Evolutionary conservation across 2,888 invertebrate genomes (phyloP).

Genomic region (Leptopilina drosophilae): DNA sequence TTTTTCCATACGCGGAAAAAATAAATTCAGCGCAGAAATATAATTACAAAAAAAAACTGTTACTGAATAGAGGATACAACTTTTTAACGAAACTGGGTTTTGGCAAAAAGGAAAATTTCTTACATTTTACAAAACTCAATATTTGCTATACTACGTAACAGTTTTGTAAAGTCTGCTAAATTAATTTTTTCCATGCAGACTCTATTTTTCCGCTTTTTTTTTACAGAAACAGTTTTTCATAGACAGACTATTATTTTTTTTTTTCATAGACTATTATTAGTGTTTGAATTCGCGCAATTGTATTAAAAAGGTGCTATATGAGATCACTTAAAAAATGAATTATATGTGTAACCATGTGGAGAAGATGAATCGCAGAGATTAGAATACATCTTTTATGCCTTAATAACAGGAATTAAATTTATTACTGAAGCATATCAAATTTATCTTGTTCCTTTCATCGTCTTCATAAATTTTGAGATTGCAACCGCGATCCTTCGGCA

Average conservation of each 20-base stretch:
- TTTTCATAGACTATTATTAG: no score
- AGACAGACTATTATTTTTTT: neutral
- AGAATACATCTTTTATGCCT: slow-evolving; percentile 12
- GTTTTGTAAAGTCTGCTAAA: no score
- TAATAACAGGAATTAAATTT: slow-evolving; percentile 22
- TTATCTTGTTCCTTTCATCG: slow-evolving; percentile 21
- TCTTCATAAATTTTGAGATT: slow-evolving; percentile 22
- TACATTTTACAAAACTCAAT: no score
- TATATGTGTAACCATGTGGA: neutral
- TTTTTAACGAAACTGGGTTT: no score
- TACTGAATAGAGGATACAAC: no score
- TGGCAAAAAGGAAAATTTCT: no score
- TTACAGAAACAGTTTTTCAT: neutral
- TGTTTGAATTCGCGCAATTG: neutral
- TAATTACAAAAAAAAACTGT: no score
- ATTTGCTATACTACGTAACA: no score
- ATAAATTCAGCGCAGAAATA: no score
- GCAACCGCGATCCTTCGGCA: slow-evolving; percentile 1
- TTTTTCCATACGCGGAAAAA: no score
- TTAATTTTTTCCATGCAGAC: no score
- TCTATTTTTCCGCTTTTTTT: no score
- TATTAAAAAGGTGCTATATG: neutral
- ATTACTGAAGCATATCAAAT: slow-evolving; percentile 24
- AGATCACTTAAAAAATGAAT: slow-evolving; percentile 15
- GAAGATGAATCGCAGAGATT: slow-evolving; percentile 9